Evolutionary conservation across 2,113 vertebrate genomes (phyloP).

Genomic region (Tachysurus vachellii): DNA sequence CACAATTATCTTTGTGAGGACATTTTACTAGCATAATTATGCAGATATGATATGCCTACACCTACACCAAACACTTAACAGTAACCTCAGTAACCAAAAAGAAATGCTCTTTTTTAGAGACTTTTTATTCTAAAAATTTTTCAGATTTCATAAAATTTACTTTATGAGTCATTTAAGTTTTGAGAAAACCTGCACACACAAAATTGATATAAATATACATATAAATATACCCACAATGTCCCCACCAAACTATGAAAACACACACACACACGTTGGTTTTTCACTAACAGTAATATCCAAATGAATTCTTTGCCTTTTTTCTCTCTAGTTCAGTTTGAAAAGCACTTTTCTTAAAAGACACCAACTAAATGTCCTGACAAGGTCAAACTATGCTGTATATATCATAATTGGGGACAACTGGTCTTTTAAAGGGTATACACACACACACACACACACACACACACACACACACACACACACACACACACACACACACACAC

Average conservation of each 20-base stretch:
- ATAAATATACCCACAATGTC: background rate
- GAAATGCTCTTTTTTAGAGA: background rate
- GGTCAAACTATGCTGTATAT: background rate
- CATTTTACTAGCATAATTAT: background rate
- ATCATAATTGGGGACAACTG: conserved; percentile 28
- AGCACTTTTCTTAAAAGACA: conserved; percentile 10
- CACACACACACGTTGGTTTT: background rate
- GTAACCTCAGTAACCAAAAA: conserved; percentile 4
- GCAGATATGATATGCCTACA: background rate
- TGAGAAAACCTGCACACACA: background rate
- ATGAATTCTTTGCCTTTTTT: background rate
- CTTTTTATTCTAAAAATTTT: background rate
- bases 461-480: background rate
- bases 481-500: background rate
- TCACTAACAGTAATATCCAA: background rate
- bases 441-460: background rate
- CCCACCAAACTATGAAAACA: background rate
- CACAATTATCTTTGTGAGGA: background rate
- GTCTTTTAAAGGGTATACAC: background rate
- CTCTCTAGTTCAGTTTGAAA: background rate
- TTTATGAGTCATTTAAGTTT: background rate
- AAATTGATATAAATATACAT: background rate
- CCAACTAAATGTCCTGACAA: background rate
- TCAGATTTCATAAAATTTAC: too few species aligned
- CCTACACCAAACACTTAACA: background rate